A percentile compares a stretch with the other conserved stretches of the same genome.
Conservation (phyloP, 2,113 vertebrate genomes). For the Merops nubicus region DNA sequence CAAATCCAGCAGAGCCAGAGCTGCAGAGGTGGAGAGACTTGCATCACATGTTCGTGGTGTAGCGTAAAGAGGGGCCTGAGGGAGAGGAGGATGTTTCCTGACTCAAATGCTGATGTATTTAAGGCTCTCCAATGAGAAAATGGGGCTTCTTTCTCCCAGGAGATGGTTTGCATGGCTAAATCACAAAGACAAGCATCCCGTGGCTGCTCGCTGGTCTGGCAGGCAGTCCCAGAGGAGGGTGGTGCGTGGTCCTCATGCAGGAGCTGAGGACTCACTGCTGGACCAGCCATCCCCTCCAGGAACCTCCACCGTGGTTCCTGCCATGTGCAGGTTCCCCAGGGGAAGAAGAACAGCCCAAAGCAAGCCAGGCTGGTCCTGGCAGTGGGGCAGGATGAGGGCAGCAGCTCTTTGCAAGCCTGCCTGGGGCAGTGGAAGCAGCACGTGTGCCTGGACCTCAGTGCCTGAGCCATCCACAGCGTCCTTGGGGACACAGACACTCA, state of each 20-base stretch:
- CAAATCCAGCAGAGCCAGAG: neutral
- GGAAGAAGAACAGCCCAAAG: neutral
- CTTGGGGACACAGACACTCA: fast-evolving
- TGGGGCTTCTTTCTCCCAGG: neutral
- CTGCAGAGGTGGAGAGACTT: neutral
- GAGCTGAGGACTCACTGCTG: neutral
- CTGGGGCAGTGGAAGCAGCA: fast-evolving
- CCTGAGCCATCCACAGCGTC: fast-evolving
- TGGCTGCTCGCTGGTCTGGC: neutral
- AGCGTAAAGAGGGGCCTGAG: neutral
- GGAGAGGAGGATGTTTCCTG: neutral
- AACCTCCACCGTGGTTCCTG: neutral
- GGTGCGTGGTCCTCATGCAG: fast-evolving
- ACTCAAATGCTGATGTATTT: neutral
- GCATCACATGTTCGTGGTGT: neutral
- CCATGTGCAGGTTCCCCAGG: fast-evolving
- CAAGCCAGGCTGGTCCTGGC: neutral
- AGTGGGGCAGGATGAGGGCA: neutral
- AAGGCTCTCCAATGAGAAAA: neutral
- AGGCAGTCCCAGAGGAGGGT: neutral
- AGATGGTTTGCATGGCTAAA: neutral
- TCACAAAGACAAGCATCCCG: too few species aligned
- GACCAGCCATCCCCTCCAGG: too few species aligned
- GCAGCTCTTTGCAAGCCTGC: neutral
- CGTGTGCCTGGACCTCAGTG: fast-evolving